Percentiles rank a stretch among this genome's conserved stretches.
These are phyloP conservation scores for Nemotelus nigrinus DNA, from an alignment of 2,888 invertebrate genomes.

Conservation along the genomic window DNA sequence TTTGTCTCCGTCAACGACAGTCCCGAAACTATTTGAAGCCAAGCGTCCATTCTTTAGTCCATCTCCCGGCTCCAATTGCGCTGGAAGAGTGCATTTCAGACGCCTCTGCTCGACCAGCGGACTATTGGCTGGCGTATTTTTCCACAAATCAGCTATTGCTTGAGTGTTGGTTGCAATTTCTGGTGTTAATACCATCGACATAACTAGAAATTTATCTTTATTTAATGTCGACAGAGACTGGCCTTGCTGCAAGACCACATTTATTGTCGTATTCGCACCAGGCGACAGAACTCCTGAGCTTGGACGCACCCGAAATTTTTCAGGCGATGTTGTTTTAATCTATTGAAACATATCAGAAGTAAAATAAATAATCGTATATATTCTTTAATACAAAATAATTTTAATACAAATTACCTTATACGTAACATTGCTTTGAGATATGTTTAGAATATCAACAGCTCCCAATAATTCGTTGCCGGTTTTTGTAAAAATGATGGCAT, in stretches of 20 bases:
- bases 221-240: conserved; percentile 74
- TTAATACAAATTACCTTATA: conserved; percentile 70
- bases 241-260: conserved; percentile 80
- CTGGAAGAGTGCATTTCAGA: conserved; percentile 73
- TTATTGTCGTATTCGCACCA: conserved; percentile 72
- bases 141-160: conserved; percentile 81
- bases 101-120: conserved; percentile 75
- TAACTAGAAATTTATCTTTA: conserved; percentile 88
- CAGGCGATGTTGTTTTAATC: conserved; percentile 95
- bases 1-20: conserved; percentile 42
- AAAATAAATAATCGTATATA: not conserved
- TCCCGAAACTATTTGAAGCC: conserved; percentile 6
- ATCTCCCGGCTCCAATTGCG: conserved; percentile 52
- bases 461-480: conserved; percentile 74
- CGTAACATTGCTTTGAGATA: conserved; percentile 70
- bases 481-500: conserved; percentile 75
- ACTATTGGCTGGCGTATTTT: conserved; percentile 69
- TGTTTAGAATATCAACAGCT: conserved; percentile 76
- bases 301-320: conserved; percentile 92
- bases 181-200: conserved; percentile 77
- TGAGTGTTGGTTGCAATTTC: conserved; percentile 68
- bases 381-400: conserved; percentile 2
- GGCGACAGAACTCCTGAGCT: conserved; percentile 80
- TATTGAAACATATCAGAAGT: conserved; percentile 65
- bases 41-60: conserved; percentile 52